Base-by-base conservation (phyloP, 2,113 vertebrate species). In the Platichthys stellatus region DNA sequence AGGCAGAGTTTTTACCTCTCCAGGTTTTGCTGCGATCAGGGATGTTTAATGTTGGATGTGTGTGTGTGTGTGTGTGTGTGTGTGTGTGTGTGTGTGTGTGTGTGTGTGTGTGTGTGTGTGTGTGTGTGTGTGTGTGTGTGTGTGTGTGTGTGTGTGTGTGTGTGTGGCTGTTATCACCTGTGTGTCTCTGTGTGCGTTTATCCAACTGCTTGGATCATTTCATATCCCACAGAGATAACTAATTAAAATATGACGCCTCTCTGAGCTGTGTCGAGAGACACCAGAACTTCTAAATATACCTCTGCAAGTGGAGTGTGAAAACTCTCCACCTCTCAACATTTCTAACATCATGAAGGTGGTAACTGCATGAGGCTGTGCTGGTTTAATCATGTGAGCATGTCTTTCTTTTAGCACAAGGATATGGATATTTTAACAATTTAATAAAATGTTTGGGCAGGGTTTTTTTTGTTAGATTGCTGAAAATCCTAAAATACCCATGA, bases 191-290 rank as follows among this genome's bases (percentile, higher is more conserved):
- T 20, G 68, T 43, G 45, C 10, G 24, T 63, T 56, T 51, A 76
- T 70, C 68, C 73, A 65, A 78, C 79, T 71, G 84, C 49, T 3
- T 26, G 76, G 71, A 71, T 87, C 7, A 24, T 79, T 84, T 83
- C 78, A 66, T 85, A 84, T 74, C 86, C 88, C 86, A 65, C 89
- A 70, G 90, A 85, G 91, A 84, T 79, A 88, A 80, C 74, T 35
- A 93, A 92, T 93, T 89, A 92, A 88, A 89, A 85, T 78, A 47
- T 81, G 86, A 87, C 90, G 88, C 87, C 83, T 92, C 82, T 78
- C 80, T 85, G 65, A 59, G 71, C 82, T 83, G 18, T 43, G 80
- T 89, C 77, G 68, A 80, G 83, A 87, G 86, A 86, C 45, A 85
- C 78, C 53, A 78, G 79, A 86, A 78, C 24, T 31, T 7, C 31